phyloP scores from a whole-genome alignment of 2,113 vertebrate species.

The Cavia porcellus region DNA sequence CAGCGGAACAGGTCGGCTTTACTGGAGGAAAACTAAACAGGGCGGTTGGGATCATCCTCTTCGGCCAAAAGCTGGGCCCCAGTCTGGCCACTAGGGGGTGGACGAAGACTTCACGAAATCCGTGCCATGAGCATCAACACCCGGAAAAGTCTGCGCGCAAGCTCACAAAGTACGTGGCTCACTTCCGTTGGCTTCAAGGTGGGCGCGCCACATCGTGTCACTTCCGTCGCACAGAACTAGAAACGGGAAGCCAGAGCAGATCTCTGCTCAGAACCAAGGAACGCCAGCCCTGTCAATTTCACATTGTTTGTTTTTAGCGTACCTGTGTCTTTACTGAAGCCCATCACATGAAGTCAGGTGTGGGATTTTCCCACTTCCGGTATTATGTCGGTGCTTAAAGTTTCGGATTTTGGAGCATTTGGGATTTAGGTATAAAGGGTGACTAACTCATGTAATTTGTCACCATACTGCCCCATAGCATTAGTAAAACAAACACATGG shows the following conservation, averaged over 20 bases:
- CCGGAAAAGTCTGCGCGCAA: conserved; percentile 48
- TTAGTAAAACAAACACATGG: not conserved
- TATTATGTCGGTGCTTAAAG: not conserved
- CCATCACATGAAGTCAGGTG: not conserved
- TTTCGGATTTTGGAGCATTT: not conserved
- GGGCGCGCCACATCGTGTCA: conserved; percentile 17
- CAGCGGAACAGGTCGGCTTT: conserved; percentile 78
- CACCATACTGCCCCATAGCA: not conserved
- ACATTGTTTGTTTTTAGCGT: not conserved
- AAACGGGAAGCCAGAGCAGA: not conserved
- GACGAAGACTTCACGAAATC: not conserved
- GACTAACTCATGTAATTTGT: not conserved
- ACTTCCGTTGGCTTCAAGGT: not conserved
- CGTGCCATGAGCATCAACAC: not conserved
- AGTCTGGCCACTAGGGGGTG: not conserved
- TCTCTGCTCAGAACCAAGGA: conserved; percentile 8
- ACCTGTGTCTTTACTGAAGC: not conserved
- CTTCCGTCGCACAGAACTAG: conserved; percentile 74
- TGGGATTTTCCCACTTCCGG: not conserved
- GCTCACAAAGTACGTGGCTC: not conserved
- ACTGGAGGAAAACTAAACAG: conserved; percentile 83
- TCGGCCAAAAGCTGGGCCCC: not conserved
- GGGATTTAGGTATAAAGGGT: not conserved
- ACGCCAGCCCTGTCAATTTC: not conserved
- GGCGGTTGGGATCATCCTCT: not conserved